These are phyloP conservation scores for Coptotermes formosanus DNA, from an alignment of 1,140 invertebrate species.

Conservation along the genomic window DNA sequence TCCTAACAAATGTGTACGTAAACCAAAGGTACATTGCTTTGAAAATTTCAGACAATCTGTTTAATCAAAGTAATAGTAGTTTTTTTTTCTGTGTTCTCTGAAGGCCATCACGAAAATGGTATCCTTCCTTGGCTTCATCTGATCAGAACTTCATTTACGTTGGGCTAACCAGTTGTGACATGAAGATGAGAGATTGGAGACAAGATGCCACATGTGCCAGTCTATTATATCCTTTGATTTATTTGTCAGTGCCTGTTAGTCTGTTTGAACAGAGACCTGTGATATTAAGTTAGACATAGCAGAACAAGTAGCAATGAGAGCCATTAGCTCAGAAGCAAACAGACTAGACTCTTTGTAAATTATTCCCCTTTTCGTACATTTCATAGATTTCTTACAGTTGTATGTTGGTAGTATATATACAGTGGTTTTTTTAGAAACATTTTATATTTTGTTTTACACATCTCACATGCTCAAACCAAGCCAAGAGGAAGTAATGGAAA, in stretches of 20 bases:
- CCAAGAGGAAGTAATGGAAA: no score
- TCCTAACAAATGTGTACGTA: no score
- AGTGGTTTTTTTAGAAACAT: neutral
- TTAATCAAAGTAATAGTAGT: neutral
- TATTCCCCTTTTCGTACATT: neutral
- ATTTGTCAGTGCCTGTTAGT: neutral
- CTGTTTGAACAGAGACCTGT: conserved; percentile 6
- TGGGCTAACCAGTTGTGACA: neutral
- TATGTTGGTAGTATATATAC: neutral
- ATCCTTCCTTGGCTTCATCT: neutral
- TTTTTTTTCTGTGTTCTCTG: neutral
- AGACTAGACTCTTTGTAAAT: neutral
- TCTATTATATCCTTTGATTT: neutral
- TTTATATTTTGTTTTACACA: neutral
- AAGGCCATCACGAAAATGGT: neutral
- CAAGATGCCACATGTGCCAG: neutral
- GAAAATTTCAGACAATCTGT: no score
- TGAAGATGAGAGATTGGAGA: neutral
- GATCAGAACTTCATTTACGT: neutral
- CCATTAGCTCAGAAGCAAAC: neutral
- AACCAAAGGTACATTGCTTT: no score
- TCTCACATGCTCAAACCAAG: neutral
- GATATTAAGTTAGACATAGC: conserved; percentile 1
- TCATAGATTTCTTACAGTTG: neutral
- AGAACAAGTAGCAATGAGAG: neutral